Percentiles rank a stretch among this genome's conserved stretches.
Evolutionary conservation across 2,797 vertebrate genomes (phyloP).

Genomic region (Chrysocyon brachyurus): DNA sequence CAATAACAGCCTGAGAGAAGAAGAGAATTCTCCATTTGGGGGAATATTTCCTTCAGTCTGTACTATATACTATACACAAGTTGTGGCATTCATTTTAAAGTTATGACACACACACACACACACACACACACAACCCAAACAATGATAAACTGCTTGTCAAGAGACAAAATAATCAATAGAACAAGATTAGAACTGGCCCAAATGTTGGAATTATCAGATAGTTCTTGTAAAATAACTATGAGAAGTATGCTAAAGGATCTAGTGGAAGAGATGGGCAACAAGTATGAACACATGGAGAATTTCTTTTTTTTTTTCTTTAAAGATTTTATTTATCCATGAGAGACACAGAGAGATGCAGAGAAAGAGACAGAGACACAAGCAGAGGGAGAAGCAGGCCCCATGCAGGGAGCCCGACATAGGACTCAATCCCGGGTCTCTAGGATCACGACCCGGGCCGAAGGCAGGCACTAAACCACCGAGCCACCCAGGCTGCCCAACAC

Average conservation of each 20-base stretch:
- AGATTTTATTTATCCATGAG: too few species aligned
- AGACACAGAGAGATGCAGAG: too few species aligned
- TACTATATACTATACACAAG: background rate
- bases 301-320: background rate
- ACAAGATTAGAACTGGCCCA: background rate
- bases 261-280: background rate
- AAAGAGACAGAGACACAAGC: too few species aligned
- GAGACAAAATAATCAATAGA: constrained; percentile 37
- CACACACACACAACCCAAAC: background rate
- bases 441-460: too few species aligned
- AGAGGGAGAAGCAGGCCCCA: too few species aligned
- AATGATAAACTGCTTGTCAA: background rate
- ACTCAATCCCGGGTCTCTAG: too few species aligned
- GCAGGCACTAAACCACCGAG: too few species aligned
- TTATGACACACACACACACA: background rate
- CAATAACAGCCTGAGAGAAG: background rate
- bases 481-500: background rate
- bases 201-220: background rate
- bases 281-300: background rate
- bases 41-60: background rate
- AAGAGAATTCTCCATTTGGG: background rate
- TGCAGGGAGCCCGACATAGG: too few species aligned
- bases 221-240: background rate
- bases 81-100: background rate
- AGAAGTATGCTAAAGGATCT: background rate